Percentiles rank a stretch among this genome's conserved stretches.
These are phyloP conservation scores for Trisateles emortualis DNA, from an alignment of 2,888 invertebrate genomes.

Conservation along the genomic window DNA sequence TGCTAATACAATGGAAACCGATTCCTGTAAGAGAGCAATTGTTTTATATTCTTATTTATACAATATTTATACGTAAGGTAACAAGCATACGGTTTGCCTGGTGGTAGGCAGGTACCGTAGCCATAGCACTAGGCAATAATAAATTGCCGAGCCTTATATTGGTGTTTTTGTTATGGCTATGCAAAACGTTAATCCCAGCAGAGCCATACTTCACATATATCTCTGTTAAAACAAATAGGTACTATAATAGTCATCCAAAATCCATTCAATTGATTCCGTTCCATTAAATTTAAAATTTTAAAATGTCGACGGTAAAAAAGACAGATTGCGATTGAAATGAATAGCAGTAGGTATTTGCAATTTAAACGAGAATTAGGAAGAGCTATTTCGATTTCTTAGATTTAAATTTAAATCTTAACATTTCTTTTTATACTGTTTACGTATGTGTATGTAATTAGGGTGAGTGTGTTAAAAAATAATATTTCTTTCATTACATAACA, in stretches of 20 bases:
- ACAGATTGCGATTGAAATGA: conserved; percentile 56
- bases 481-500: conserved; percentile 1
- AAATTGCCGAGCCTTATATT: too few relatives aligned
- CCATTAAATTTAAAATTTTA: conserved; percentile 51
- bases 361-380: conserved; percentile 63
- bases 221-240: conserved; percentile 16
- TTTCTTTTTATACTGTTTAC: conserved; percentile 30
- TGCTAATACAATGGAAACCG: too few relatives aligned
- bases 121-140: too few relatives aligned
- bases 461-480: too few relatives aligned
- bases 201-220: too few relatives aligned
- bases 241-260: conserved; percentile 30
- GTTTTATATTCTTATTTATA: too few relatives aligned
- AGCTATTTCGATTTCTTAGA: conserved; percentile 54
- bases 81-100: too few relatives aligned
- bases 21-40: too few relatives aligned
- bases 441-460: conserved; percentile 9
- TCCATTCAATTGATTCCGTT: conserved; percentile 36
- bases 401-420: conserved; percentile 47
- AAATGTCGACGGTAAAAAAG: conserved; percentile 54
- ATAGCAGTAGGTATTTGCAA: conserved; percentile 65
- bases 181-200: too few relatives aligned
- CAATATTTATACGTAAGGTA: too few relatives aligned
- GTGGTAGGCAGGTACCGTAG: too few relatives aligned
- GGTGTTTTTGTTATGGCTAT: too few relatives aligned